phyloP scores from a whole-genome alignment of 2,113 vertebrate genomes.

The Neodon shergylaensis region DNA sequence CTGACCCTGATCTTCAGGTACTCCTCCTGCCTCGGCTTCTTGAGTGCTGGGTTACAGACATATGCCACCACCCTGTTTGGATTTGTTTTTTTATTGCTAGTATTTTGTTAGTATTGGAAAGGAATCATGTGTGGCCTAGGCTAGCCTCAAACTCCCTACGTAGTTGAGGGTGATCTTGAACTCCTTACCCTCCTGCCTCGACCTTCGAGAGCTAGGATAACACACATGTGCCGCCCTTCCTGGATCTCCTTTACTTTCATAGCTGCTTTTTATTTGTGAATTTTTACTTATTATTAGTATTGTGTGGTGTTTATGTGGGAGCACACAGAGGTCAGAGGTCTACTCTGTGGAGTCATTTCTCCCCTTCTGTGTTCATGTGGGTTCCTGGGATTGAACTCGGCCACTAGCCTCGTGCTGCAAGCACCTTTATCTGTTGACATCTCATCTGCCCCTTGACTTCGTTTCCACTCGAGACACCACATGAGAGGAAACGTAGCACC shows the following conservation, averaged over 20 bases:
- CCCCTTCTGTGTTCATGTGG: neutral
- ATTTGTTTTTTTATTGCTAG: neutral
- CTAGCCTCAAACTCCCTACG: neutral
- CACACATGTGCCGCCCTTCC: neutral
- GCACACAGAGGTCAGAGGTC: neutral
- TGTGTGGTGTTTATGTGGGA: neutral
- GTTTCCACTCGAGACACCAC: neutral
- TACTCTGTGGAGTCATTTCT: neutral
- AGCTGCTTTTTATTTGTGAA: neutral
- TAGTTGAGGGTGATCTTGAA: neutral
- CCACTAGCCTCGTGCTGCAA: neutral
- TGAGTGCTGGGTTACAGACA: neutral
- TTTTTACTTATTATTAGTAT: neutral
- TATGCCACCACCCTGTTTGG: too few species aligned
- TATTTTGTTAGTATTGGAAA: neutral
- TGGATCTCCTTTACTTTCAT: neutral
- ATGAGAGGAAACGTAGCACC: neutral
- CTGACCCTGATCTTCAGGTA: neutral
- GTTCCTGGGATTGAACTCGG: neutral
- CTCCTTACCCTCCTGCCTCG: neutral
- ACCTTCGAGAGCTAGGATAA: neutral
- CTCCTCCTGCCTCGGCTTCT: neutral
- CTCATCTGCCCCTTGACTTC: neutral
- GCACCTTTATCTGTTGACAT: neutral
- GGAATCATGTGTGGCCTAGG: neutral